These are phyloP conservation scores for Idaea dimidiata DNA, from an alignment of 2,888 invertebrate genomes.

Conservation along the genomic window DNA sequence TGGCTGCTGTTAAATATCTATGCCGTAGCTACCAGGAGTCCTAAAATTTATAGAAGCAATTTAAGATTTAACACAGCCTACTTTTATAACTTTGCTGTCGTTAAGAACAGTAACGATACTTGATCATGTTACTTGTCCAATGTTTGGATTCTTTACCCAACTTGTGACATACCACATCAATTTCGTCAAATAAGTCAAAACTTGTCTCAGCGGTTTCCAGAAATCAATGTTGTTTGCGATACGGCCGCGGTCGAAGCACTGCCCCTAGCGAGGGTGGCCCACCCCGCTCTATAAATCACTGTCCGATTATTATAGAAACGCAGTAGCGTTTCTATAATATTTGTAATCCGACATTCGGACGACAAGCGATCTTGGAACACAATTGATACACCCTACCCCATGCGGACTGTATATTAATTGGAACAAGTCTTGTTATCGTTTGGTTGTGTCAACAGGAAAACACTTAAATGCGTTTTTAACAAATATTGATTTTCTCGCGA, in stretches of 20 bases:
- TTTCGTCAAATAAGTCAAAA: conserved; percentile 50
- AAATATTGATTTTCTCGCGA: not conserved
- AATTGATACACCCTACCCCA: conserved; percentile 57
- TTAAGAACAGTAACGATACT: not conserved
- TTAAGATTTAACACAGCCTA: not conserved
- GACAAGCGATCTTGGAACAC: conserved; percentile 57
- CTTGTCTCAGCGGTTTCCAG: conserved; percentile 61
- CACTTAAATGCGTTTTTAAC: not conserved
- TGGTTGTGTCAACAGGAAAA: conserved; percentile 33
- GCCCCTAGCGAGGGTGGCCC: conserved; percentile 68
- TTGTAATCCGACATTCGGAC: conserved; percentile 61
- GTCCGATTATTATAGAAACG: too few relatives aligned
- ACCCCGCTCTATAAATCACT: conserved; percentile 79
- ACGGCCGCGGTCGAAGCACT: conserved; percentile 44
- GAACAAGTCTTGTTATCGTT: conserved; percentile 54
- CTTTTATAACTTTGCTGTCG: not conserved
- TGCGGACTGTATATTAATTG: conserved; percentile 55
- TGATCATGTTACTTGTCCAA: not conserved
- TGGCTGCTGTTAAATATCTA: not conserved
- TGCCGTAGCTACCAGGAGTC: not conserved
- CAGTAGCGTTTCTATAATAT: conserved; percentile 76
- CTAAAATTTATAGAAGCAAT: not conserved
- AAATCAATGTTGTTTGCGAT: conserved; percentile 76
- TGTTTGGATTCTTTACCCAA: conserved; percentile 7
- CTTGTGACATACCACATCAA: conserved; percentile 24